A percentile compares a stretch with the other conserved stretches of the same genome.
Evolutionary conservation across 2,797 vertebrate genomes (phyloP).

Genomic region (Thamnophis elegans): DNA sequence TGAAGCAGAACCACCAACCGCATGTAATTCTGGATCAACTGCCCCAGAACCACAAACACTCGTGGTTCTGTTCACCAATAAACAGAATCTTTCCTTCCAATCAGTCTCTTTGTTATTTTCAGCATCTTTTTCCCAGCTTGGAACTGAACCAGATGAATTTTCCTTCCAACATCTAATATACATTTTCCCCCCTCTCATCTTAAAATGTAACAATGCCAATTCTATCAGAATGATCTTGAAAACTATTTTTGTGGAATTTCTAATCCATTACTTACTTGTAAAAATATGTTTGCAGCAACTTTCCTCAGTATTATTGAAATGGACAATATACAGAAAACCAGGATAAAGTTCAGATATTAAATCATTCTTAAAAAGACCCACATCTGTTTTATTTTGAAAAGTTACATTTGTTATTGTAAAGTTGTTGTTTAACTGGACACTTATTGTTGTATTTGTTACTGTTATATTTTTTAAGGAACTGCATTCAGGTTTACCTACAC

Average conservation of each 20-base stretch:
- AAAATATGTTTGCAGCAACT: neutral
- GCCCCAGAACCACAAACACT: too few species aligned
- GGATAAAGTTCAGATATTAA: neutral
- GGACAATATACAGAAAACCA: neutral
- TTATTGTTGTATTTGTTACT: constrained; percentile 13
- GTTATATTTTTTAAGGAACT: neutral
- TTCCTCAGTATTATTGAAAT: neutral
- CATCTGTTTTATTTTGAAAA: neutral
- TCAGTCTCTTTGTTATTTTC: too few species aligned
- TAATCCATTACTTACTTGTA: constrained; percentile 14
- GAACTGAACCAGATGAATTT: too few species aligned
- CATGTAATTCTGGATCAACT: too few species aligned
- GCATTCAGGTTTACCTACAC: constrained; percentile 49
- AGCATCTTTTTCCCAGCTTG: too few species aligned
- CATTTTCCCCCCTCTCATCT: neutral
- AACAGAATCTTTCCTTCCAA: too few species aligned
- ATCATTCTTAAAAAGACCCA: fast-evolving
- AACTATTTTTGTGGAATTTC: neutral
- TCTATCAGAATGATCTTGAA: neutral
- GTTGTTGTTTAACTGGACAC: neutral
- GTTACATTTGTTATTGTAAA: neutral
- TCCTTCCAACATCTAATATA: too few species aligned
- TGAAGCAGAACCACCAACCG: too few species aligned
- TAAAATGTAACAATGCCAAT: neutral
- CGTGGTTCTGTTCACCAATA: too few species aligned